phyloP scores from a whole-genome alignment of 92 coral and sea anemone species.

The Palythoa caribaeorum region DNA sequence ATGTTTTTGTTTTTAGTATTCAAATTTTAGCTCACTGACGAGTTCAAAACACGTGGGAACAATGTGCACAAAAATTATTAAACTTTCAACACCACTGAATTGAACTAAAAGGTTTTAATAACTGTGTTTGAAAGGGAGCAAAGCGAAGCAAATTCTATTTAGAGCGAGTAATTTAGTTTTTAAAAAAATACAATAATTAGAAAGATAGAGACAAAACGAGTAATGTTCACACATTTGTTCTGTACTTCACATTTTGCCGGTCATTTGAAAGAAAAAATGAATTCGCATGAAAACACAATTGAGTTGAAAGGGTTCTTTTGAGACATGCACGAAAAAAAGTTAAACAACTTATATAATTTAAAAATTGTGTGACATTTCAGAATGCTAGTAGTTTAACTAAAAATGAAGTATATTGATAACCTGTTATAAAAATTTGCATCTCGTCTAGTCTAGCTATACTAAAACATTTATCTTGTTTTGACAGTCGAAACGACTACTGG shows the following conservation, averaged over 20 bases:
- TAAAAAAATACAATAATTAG: neutral
- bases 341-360: neutral
- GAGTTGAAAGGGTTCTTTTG: neutral
- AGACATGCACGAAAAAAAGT: neutral
- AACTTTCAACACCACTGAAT: slow-evolving; percentile 13
- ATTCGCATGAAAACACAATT: neutral
- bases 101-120: neutral
- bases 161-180: slow-evolving; percentile 7
- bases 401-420: neutral
- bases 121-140: neutral
- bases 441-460: neutral
- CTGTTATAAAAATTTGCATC: slow-evolving; percentile 6
- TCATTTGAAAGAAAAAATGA: neutral
- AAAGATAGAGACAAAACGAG: neutral
- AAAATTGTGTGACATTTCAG: neutral
- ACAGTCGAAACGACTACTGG: neutral
- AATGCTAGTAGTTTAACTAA: neutral
- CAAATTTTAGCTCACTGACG: slow-evolving; percentile 15
- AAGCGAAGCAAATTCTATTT: neutral
- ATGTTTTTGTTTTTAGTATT: slow-evolving; percentile 32
- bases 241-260: neutral
- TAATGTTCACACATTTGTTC: neutral
- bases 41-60: slow-evolving; percentile 29
- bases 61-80: slow-evolving; percentile 32
- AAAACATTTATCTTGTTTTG: slow-evolving; percentile 24